Evolutionary conservation across 35 echinoderm and acorn worm genomes (phyloP), one percentile per base, ranked within the genome.

Genomic region (Stichopus chloronotus): DNA sequence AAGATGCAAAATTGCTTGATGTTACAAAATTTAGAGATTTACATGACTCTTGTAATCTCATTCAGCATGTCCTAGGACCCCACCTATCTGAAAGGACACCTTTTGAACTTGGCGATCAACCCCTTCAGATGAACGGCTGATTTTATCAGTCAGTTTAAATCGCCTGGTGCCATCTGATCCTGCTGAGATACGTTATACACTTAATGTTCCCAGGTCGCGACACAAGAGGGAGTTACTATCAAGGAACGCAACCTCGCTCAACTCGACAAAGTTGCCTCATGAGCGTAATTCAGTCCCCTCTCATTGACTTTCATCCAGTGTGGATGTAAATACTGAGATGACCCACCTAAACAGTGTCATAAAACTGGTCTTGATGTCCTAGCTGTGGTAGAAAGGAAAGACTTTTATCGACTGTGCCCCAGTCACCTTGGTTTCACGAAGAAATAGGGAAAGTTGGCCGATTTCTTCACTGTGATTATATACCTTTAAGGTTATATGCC

Each of bases 71-170:
- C 23, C 19, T 61, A 8, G 19, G 5, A 88, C 30, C 59, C 86
- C 19, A 88, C 86, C 61, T 55, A 88, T 65, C 86, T 25, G 22
- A 59, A 19, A 63, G 86, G 86, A 0, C 56, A 61, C 53, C 56
- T 69, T 25, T 65, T 88, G 88, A 30, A 90, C 23, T 55, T 90
- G 88, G 68, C 72, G 16, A 52, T 83, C 43, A 52, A 6, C n/a
- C 80, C 23, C 24, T 83, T 25, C n/a, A n/a, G 63, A 13, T n/a
- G 11, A 13, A 13, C 65, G n/a, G 65, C 4, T 83, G 19, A 83
- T 83, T 56, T 22, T 53, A 11, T 83, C 79, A 52, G 24, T 83
- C 23, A 83, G 10, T 52, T 22, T 83, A 83, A 83, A 83, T 83
- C 25, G 54, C 54, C 80, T 83, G 43, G 1, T 83, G 54, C 80